These are phyloP conservation scores for Benthosema pterotum DNA, from an alignment of 2,797 vertebrate genomes.

Conservation along the genomic window DNA sequence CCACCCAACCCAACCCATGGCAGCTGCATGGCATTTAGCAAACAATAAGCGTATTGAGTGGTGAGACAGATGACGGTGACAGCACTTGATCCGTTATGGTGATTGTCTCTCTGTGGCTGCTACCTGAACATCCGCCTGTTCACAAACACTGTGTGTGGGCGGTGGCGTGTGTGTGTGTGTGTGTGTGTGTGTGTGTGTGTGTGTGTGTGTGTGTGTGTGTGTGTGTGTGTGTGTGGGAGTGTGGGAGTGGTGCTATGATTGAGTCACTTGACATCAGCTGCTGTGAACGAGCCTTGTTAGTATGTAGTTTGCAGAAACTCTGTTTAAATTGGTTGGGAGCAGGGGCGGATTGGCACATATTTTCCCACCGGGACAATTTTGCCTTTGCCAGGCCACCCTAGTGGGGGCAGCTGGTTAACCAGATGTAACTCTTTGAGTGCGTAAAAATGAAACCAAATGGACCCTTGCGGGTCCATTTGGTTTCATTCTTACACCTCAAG, in stretches of 20 bases:
- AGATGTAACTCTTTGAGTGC: too few species aligned
- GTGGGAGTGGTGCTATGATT: not conserved
- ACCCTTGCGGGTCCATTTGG: too few species aligned
- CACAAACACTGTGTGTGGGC: slow-evolving; percentile 13
- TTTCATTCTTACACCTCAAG: too few species aligned
- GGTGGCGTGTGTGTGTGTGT: slow-evolving; percentile 4
- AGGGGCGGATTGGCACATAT: too few species aligned
- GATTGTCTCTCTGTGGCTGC: slow-evolving; percentile 23
- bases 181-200: not conserved
- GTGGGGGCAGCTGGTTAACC: too few species aligned
- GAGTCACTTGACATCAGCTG: slow-evolving; percentile 15
- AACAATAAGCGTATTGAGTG: slow-evolving; percentile 35
- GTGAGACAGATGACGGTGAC: slow-evolving; percentile 20
- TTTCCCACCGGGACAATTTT: too few species aligned
- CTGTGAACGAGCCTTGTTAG: slow-evolving; percentile 12
- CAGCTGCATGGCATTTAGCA: slow-evolving; percentile 39
- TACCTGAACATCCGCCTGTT: slow-evolving; percentile 33
- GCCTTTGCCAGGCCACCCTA: too few species aligned
- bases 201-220: not conserved
- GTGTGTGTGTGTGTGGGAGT: not conserved
- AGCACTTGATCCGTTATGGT: slow-evolving; percentile 30
- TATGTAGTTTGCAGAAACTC: not conserved
- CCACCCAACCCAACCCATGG: slow-evolving; percentile 25
- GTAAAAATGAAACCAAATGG: too few species aligned
- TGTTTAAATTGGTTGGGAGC: slow-evolving; percentile 3